Percentiles rank a stretch among this genome's conserved stretches.
phyloP scores from a whole-genome alignment of 2,113 vertebrate species.

The Cavia porcellus region DNA sequence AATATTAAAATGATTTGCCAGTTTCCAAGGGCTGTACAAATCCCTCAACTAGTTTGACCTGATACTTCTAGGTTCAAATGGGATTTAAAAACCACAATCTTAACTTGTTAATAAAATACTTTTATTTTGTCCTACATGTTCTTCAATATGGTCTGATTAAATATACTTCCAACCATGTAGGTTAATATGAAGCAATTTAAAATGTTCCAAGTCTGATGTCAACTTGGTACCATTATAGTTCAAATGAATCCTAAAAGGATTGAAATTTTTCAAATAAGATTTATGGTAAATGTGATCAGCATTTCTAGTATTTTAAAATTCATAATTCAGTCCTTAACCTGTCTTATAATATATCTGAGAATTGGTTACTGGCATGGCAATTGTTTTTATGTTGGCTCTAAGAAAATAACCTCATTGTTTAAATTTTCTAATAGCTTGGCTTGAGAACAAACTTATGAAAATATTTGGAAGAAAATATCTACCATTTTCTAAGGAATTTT shows the following conservation, averaged over 20 bases:
- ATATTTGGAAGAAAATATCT: neutral
- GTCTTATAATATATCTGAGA: neutral
- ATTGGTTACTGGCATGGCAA: neutral
- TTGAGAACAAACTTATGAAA: neutral
- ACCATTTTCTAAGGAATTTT: neutral
- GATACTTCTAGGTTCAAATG: neutral
- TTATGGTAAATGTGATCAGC: neutral
- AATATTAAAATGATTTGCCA: neutral
- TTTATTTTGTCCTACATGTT: neutral
- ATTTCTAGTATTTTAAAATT: neutral
- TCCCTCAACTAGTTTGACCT: neutral
- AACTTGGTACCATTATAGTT: neutral
- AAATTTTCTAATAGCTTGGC: neutral
- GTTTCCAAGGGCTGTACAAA: neutral
- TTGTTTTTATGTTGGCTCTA: neutral
- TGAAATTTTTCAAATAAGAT: neutral
- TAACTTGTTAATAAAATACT: neutral
- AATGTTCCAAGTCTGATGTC: neutral
- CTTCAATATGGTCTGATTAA: neutral
- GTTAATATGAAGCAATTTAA: neutral
- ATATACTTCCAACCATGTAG: neutral
- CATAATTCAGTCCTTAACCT: neutral
- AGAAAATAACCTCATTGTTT: neutral
- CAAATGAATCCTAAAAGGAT: neutral
- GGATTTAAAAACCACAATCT: neutral